Conservation (phyloP, 2,888 invertebrate species). For the Marasmarcha lunaedactyla region DNA sequence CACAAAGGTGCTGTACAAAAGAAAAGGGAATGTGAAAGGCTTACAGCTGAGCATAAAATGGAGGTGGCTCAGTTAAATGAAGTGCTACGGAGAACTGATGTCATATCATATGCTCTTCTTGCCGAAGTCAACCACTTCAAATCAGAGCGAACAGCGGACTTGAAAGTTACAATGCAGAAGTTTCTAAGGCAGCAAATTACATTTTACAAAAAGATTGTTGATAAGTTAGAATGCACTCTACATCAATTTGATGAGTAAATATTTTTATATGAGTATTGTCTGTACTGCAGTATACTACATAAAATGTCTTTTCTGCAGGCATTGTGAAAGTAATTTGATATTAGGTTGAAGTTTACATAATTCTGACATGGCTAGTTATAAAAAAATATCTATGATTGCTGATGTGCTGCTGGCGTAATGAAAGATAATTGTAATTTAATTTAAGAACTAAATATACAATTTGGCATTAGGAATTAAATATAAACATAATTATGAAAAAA, state of each 20-base stretch:
- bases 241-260: slow-evolving; percentile 56
- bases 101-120: slow-evolving; percentile 91
- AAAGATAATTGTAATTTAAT: no score
- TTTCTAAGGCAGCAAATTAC: slow-evolving; percentile 90
- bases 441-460: no score
- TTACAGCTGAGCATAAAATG: slow-evolving; percentile 85
- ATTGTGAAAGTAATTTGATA: no score
- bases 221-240: slow-evolving; percentile 74
- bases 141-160: slow-evolving; percentile 84
- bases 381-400: no score
- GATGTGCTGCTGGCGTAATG: no score
- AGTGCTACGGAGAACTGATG: slow-evolving; percentile 86
- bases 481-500: no score
- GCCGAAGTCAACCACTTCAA: slow-evolving; percentile 97
- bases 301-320: no score
- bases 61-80: slow-evolving; percentile 83
- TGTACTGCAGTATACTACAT: no score
- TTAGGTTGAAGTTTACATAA: no score
- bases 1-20: slow-evolving; percentile 93
- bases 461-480: no score
- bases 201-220: slow-evolving; percentile 90
- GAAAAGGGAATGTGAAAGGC: slow-evolving; percentile 87
- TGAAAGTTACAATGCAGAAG: slow-evolving; percentile 86
- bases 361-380: no score
- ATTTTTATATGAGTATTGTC: background rate